Base-by-base conservation (phyloP, 2,113 vertebrate species). In the Elephantulus edwardii region DNA sequence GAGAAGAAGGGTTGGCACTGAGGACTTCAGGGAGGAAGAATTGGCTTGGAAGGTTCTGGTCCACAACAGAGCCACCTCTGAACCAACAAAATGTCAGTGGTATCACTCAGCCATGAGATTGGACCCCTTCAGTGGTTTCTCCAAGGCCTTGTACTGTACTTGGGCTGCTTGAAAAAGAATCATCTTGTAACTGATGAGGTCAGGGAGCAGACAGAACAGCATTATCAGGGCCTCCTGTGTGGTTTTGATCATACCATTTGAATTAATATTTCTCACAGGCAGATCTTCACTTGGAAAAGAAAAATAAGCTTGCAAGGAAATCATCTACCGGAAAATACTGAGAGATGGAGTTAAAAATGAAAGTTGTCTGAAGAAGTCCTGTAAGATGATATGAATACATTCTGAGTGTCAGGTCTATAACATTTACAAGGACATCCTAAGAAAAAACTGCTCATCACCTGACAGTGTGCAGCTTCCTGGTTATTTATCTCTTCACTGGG, bases 201-300 rank as follows among this genome's bases (percentile, higher is more conserved):
- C 30, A 22, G 20, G 60, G n/a, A 50, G 5, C 5, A 24, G n/a
- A 24, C 16, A 50, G 54, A 58, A 48, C 0, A 70, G n/a, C 64
- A 83, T 70, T 84, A 87, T 87, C 60, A 91, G 79, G 87, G 60
- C 35, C 74, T 87, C 82, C 13, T 66, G 79, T 89, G 77, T 79
- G 86, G 64, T 58, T 95, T 76, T 83, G 60, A 89, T 93, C 76
- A 88, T 68, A 86, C 89, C 84, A 89, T 82, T 62, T 35, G 83
- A 84, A 93, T 91, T 90, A 83, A 84, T 40, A 90, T 64, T 90
- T 95, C 87, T 95, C 74, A 76, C 19, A 87, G 74, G 88, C 92
- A 89, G 74, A 90, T 86, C 88, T 80, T 90, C 72, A 95, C 82
- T 77, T n/a, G n/a, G n/a, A n/a, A 83, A 90, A 90, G 95, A 82